phyloP scores from a whole-genome alignment of 1,140 invertebrate species.

The Formica selysi region DNA sequence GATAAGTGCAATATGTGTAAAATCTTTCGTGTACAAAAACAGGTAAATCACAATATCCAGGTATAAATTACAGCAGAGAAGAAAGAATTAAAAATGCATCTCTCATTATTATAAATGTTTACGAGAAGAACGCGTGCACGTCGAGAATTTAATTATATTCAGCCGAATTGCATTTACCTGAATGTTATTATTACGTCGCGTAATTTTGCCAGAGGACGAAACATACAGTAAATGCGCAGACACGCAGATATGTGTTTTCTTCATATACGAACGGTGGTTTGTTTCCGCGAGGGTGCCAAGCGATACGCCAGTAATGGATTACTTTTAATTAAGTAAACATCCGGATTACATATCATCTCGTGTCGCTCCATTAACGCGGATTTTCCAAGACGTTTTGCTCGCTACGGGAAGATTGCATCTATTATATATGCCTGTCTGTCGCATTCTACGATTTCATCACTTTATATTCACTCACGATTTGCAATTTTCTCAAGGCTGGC shows the following conservation, averaged over 20 bases:
- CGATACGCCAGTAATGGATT: constrained; percentile 77
- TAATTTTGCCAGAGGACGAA: constrained; percentile 48
- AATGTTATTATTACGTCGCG: constrained; percentile 36
- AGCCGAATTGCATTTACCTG: constrained; percentile 33
- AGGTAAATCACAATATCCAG: not conserved
- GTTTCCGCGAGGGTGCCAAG: constrained; percentile 2
- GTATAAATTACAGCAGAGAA: not conserved
- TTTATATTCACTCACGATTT: constrained; percentile 15
- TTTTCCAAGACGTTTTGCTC: constrained; percentile 64
- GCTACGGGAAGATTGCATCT: constrained; percentile 38
- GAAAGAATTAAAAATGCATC: not conserved
- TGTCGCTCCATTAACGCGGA: constrained; percentile 64
- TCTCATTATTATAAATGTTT: constrained; percentile 15
- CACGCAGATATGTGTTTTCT: constrained; percentile 56
- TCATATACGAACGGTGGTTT: constrained; percentile 6
- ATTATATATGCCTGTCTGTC: constrained; percentile 9
- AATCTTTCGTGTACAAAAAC: not conserved
- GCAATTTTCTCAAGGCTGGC: not conserved
- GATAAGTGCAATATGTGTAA: not conserved
- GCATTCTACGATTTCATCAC: constrained; percentile 36
- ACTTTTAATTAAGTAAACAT: constrained; percentile 81
- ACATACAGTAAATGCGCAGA: constrained; percentile 39
- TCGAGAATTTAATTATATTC: constrained; percentile 14
- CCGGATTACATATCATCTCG: constrained; percentile 67
- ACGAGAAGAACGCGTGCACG: not conserved